phyloP scores from a whole-genome alignment of 2,797 vertebrate genomes.

The Silurus lanzhouensis region DNA sequence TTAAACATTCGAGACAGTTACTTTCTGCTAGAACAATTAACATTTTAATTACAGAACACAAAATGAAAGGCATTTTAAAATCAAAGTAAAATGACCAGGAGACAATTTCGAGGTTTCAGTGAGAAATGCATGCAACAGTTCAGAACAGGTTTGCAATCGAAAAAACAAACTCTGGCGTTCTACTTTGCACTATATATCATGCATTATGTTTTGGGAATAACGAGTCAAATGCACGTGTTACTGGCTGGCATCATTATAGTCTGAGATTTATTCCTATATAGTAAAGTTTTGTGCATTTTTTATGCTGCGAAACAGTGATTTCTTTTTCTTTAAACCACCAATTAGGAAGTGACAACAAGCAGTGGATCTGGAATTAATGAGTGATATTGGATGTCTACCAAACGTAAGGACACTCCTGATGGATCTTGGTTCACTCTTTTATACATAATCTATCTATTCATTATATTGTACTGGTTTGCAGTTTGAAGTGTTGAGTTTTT shows the following conservation, averaged over 20 bases:
- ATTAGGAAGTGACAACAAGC: not conserved
- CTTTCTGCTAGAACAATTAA: slow-evolving; percentile 73
- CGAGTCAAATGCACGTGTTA: not conserved
- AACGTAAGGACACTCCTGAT: not conserved
- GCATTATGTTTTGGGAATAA: not conserved
- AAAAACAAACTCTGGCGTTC: not conserved
- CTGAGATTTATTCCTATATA: not conserved
- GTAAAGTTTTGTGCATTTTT: not conserved
- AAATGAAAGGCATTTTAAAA: slow-evolving; percentile 57
- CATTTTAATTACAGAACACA: slow-evolving; percentile 72
- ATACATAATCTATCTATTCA: not conserved
- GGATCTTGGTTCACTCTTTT: not conserved
- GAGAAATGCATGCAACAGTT: not conserved
- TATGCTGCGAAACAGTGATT: not conserved
- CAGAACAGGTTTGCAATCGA: not conserved
- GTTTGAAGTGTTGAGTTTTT: too few species aligned
- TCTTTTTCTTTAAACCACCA: not conserved
- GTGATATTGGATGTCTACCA: not conserved
- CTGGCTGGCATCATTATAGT: not conserved
- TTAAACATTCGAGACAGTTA: slow-evolving; percentile 72
- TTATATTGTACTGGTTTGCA: not conserved
- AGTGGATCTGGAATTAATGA: not conserved
- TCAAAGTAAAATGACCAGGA: slow-evolving; percentile 57
- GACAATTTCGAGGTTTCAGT: slow-evolving; percentile 13
- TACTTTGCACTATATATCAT: slow-evolving; percentile 4